Evolutionary conservation across 2,888 invertebrate genomes (phyloP), one percentile per base, ranked within the genome.

Genomic region (Eupithecia exiguata): DNA sequence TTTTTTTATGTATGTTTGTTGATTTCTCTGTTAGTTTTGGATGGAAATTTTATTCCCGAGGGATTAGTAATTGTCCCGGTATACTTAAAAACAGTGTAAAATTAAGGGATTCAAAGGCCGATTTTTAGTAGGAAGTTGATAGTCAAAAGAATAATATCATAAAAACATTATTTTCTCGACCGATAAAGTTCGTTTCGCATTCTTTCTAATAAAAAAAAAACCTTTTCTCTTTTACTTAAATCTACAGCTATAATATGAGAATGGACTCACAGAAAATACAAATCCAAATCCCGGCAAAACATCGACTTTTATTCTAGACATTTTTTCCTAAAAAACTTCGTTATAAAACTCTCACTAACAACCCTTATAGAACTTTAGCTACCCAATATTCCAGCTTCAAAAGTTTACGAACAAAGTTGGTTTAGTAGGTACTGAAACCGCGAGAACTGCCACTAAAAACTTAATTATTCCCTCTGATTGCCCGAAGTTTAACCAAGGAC

Each of bases 381-480:
- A 58, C 14, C 21, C 38, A 66, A 43, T 25, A 25, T 21, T 21
- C 40, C 25, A 40, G 25, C 25, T 43, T 65, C 40, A 21, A 65
- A 65, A 66, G 21, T 66, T 66, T 7, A 66, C 40, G 25, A 66
- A 66, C 66, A 65, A 65, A 65, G 21, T 65, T 65, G 9, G 38
- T 30, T n/a, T 3, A 30, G 21, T n/a, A 40, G 14, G n/a, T 66
- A 21, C 21, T 65, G 38, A 38, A 65, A 40, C 18, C 65, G n/a
- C 40, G 21, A 16, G 14, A 38, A 66, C 1, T 21, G 38, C 14
- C 66, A 21, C 21, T 66, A 25, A 40, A 38, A 66, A 66, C 66
- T 40, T 40, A 12, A 66, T 66, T 25, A 65, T 35, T 35, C 61
- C 6, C 16, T 18, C 21, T 25, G n/a, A 40, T n/a, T 66, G n/a